Evolutionary conservation across 2,888 invertebrate species (phyloP), one percentile per base, ranked within the genome.

Genomic region (Scelioninae gen. 2): DNA sequence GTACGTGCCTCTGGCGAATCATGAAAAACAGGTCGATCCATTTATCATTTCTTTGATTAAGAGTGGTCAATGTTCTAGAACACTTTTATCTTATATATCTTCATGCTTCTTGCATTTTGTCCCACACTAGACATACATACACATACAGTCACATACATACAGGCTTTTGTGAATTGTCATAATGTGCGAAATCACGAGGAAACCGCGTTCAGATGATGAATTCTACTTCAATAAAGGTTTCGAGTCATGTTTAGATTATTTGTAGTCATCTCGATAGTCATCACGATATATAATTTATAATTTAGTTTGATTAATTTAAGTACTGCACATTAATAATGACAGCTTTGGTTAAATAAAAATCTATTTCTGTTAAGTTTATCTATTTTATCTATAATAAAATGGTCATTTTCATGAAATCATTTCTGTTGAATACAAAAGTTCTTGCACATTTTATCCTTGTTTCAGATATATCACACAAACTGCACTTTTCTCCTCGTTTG

Each of bases 1-100:
- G 84, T 85, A 85, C 84, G 84, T 82, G 84, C 85, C 83, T 81
- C 82, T 85, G 85, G 84, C 84, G 81, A 85, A 85, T 82, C 84
- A 84, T 84, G 85, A 85, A 80, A 83, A 84, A 82, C 85, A 85
- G 85, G 85, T 85, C 84, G 84, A 84, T 81, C 82, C 81, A 84
- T 85, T 81, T 83, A 78, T 85, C 82, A 84, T 83, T 84, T 80
- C 81, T 82, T 79, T 81, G 46, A 55, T 75, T 75, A 75, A 76
- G 71, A 71, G 65, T 78, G 74, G 73, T 70, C 65, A 58, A 58
- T 75, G 72, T 74, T 70, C 31, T 74, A 61, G 76, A 77, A 77
- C 78, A 81, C 80, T 77, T 74, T 63, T 52, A 46, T 60, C 53
- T 53, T 57, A 46, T 61, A 50, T 61, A 65, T 63, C 57, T 73